phyloP scores from a whole-genome alignment of 2,797 vertebrate genomes.

The Buceros bicornis region DNA sequence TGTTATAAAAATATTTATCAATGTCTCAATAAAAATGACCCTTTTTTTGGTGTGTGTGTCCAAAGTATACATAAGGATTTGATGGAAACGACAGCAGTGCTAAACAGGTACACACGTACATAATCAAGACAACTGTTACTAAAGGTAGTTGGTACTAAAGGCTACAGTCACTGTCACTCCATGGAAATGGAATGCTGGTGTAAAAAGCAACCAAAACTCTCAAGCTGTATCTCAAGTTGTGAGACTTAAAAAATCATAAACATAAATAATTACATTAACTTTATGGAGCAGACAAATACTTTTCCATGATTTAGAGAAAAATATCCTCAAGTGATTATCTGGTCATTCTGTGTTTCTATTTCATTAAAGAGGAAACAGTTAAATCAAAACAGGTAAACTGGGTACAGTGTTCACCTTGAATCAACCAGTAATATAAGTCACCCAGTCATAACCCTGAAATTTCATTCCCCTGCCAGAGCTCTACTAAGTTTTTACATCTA shows the following conservation, averaged over 20 bases:
- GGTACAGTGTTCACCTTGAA: background rate
- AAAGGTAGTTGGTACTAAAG: too few species aligned
- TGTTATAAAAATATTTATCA: background rate
- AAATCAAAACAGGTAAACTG: background rate
- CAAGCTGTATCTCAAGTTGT: background rate
- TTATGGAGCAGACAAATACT: background rate
- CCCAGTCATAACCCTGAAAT: background rate
- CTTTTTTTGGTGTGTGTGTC: background rate
- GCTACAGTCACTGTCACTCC: background rate
- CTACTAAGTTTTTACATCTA: background rate
- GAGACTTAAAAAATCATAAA: background rate
- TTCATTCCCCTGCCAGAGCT: background rate
- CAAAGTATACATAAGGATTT: background rate
- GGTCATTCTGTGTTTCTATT: background rate
- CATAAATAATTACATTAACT: background rate
- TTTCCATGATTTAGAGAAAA: background rate
- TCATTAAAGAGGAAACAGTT: background rate
- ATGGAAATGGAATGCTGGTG: rapidly evolving
- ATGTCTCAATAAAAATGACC: background rate
- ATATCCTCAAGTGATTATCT: background rate
- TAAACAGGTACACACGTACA: background rate
- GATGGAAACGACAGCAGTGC: background rate
- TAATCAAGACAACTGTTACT: background rate
- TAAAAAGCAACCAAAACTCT: background rate
- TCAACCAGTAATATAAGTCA: background rate